A percentile compares a stretch with the other conserved stretches of the same genome.
phyloP scores from a whole-genome alignment of 2,113 vertebrate species.

The Oncorhynchus clarkii region DNA sequence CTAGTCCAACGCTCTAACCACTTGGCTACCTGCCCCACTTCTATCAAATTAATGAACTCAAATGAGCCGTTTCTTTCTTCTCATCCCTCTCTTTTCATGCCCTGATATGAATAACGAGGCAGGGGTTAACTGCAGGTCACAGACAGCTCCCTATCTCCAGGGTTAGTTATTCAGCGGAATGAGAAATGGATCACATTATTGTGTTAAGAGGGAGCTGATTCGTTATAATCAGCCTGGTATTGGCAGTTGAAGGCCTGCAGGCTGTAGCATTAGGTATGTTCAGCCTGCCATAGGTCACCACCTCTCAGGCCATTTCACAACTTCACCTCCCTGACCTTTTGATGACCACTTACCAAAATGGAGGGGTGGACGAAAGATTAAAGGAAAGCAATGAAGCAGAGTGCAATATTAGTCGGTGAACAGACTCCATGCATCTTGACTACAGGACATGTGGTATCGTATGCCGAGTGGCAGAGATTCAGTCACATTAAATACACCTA shows the following conservation, averaged over 20 bases:
- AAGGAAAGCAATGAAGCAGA: slow-evolving; percentile 57
- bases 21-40: slow-evolving; percentile 44
- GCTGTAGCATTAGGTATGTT: slow-evolving; percentile 90
- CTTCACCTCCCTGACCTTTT: slow-evolving; percentile 88
- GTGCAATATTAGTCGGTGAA: slow-evolving; percentile 36
- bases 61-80: slow-evolving; percentile 79
- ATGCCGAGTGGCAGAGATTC: slow-evolving; percentile 4
- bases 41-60: slow-evolving; percentile 90
- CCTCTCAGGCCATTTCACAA: slow-evolving; percentile 87
- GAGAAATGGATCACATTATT: slow-evolving; percentile 99
- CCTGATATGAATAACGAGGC: slow-evolving; percentile 93
- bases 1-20: too few species aligned
- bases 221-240: slow-evolving; percentile 96
- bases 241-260: slow-evolving; percentile 88
- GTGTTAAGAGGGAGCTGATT: slow-evolving; percentile 94
- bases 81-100: slow-evolving; percentile 69
- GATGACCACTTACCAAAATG: slow-evolving; percentile 73
- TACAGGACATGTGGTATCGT: not conserved
- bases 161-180: slow-evolving; percentile 99
- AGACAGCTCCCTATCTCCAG: slow-evolving; percentile 83
- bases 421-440: slow-evolving; percentile 32
- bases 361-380: slow-evolving; percentile 56
- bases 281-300: slow-evolving; percentile 82
- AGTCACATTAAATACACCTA: not conserved
- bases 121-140: slow-evolving; percentile 89